Conservation (phyloP, 2,113 vertebrate genomes). For the Chunga burmeisteri region DNA sequence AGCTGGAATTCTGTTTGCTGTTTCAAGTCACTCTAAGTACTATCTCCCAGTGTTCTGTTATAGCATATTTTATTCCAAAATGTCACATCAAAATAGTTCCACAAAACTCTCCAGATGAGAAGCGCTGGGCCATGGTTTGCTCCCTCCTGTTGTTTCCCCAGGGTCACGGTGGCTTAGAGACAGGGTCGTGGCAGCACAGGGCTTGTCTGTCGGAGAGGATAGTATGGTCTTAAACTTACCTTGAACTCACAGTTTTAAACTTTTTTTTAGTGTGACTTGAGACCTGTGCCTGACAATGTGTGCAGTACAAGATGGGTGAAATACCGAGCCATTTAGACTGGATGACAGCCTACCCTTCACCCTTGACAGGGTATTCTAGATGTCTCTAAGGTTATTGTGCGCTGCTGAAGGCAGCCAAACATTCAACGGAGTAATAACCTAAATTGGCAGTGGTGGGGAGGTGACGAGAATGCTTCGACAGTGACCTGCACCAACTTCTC, state of each 20-base stretch:
- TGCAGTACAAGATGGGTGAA: neutral
- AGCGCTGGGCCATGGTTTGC: fast-evolving
- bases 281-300: neutral
- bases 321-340: neutral
- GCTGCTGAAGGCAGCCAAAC: neutral
- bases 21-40: neutral
- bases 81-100: neutral
- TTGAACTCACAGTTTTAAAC: neutral
- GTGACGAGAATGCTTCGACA: neutral
- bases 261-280: neutral
- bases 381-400: neutral
- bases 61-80: neutral
- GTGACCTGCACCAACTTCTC: neutral
- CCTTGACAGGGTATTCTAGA: neutral
- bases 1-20: neutral
- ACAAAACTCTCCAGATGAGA: neutral
- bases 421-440: neutral
- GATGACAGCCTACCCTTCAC: neutral
- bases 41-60: neutral
- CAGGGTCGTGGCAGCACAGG: neutral
- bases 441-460: neutral
- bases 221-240: neutral
- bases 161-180: neutral
- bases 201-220: neutral
- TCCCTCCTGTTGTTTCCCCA: neutral